Base-by-base conservation (phyloP, 2,113 vertebrate species). In the Carlito syrichta region DNA sequence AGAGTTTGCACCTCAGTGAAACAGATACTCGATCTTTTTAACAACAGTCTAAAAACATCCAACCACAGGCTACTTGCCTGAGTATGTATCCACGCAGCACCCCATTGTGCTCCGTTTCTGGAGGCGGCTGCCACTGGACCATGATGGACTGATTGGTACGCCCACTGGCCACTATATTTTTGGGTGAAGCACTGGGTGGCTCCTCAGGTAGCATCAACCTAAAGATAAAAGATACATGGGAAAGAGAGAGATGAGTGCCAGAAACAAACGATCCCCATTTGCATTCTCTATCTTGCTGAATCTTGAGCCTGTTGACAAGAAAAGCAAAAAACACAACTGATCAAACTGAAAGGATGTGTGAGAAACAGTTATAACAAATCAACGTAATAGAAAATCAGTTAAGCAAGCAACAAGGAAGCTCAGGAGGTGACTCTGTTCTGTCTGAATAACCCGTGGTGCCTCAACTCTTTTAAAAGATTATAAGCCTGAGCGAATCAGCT, bases 71-170 rank as follows among this genome's bases (percentile, higher is more conserved):
- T 0, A 82, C 98, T 97, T 98, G 99, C 99, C 99, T 99, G 45
- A 99, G 99, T 50, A 99, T 98, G 13, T 99, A 99, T 9, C 99
- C 99, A 58, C 99, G 98, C 0, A 99, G 99, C 73, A 99, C 98
- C 8, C 99, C 99, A 0, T 99, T 99, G 77, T 99, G 99, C 96
- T 99, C 99, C 0, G 99, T 99, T 89, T 99, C 99, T 0, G 99
- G 99, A 60, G 99, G 99, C 2, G 99, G 99, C 94, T 99, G 99
- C 99, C 99, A 99, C 98, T 99, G 99, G 25, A 99, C 99, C 99
- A 99, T 99, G 96, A 99, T 99, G 74, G 99, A 99, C 98, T 99
- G 99, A 91, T 99, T 99, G 95, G 99, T 99, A 19, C 99, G 98
- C 6, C 99, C 99, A 13, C 99, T 99, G 89, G 99, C 99, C 91